Percentiles rank a stretch among this genome's conserved stretches.
phyloP scores from a whole-genome alignment of 1,140 invertebrate species.

The Spodoptera litura region DNA sequence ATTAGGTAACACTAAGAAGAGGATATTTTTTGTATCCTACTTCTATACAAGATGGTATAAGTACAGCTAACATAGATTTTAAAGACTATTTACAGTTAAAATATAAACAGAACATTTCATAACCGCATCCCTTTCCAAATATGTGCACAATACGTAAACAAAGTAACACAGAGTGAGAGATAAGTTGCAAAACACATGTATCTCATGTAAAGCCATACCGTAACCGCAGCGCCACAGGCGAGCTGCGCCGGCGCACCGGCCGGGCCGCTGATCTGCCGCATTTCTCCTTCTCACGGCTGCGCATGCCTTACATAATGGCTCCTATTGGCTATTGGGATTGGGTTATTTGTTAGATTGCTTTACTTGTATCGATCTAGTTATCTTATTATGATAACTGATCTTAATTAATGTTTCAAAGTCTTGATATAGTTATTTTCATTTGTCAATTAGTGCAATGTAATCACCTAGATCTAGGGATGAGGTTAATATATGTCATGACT shows the following conservation, averaged over 20 bases:
- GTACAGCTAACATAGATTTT: too few relatives aligned
- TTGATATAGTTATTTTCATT: too few relatives aligned
- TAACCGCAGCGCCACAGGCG: slow-evolving; percentile 53
- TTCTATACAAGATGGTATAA: too few relatives aligned
- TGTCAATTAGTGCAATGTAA: too few relatives aligned
- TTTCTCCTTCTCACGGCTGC: slow-evolving; percentile 56
- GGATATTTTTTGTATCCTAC: too few relatives aligned
- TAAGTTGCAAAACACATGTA: slow-evolving; percentile 30
- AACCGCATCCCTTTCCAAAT: background rate
- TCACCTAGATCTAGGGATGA: too few relatives aligned
- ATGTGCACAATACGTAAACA: background rate
- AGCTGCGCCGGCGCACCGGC: background rate
- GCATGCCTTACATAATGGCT: slow-evolving; percentile 26
- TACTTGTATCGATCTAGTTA: background rate
- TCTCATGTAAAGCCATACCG: slow-evolving; percentile 53
- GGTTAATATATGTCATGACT: too few relatives aligned
- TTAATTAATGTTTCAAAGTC: too few relatives aligned
- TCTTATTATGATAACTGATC: background rate
- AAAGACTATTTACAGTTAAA: too few relatives aligned
- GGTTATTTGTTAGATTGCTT: slow-evolving; percentile 21
- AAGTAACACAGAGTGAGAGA: slow-evolving; percentile 32
- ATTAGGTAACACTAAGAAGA: too few relatives aligned
- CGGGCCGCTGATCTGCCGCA: slow-evolving; percentile 42
- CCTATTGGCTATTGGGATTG: slow-evolving; percentile 21
- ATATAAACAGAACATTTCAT: too few relatives aligned